Percentiles rank a stretch among this genome's conserved stretches.
phyloP scores from a whole-genome alignment of 2,113 vertebrate species.

The Centropristis striata region DNA sequence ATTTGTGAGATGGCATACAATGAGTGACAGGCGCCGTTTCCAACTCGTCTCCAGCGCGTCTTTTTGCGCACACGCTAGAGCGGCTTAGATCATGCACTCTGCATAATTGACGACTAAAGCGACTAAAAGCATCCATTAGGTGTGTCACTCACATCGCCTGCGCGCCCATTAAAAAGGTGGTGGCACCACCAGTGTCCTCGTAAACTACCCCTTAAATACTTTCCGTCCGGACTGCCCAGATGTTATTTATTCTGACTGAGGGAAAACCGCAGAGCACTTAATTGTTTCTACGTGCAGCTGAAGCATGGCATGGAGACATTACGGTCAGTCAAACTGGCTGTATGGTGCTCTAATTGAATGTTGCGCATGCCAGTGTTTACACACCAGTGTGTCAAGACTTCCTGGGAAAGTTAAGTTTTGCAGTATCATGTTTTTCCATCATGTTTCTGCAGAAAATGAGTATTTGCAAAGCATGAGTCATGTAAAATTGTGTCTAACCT shows the following conservation, averaged over 20 bases:
- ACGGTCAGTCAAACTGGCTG: constrained; percentile 25
- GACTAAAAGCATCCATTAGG: constrained; percentile 51
- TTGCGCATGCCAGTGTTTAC: constrained; percentile 16
- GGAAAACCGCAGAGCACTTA: constrained; percentile 30
- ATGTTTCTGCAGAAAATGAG: neutral
- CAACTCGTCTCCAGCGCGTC: constrained; percentile 32
- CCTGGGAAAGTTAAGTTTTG: neutral
- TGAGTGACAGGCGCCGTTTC: neutral
- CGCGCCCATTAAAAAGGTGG: constrained; percentile 11
- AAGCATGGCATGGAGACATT: constrained; percentile 18
- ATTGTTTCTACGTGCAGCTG: constrained; percentile 30
- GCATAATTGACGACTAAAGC: constrained; percentile 39
- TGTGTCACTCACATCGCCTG: constrained; percentile 42
- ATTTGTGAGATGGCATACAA: neutral
- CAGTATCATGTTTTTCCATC: neutral
- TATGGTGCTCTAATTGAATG: constrained; percentile 12
- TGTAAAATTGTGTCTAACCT: neutral
- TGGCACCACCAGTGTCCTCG: constrained; percentile 38
- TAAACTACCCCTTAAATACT: constrained; percentile 36
- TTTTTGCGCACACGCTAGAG: constrained; percentile 32
- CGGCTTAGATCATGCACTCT: constrained; percentile 8
- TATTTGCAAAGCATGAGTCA: neutral
- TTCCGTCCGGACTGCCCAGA: constrained; percentile 27
- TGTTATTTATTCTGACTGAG: constrained; percentile 45
- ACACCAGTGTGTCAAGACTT: neutral